Percentiles rank a stretch among this genome's conserved stretches.
phyloP scores from a whole-genome alignment of 92 coral and sea anemone species.

The Phenganax subtilis region DNA sequence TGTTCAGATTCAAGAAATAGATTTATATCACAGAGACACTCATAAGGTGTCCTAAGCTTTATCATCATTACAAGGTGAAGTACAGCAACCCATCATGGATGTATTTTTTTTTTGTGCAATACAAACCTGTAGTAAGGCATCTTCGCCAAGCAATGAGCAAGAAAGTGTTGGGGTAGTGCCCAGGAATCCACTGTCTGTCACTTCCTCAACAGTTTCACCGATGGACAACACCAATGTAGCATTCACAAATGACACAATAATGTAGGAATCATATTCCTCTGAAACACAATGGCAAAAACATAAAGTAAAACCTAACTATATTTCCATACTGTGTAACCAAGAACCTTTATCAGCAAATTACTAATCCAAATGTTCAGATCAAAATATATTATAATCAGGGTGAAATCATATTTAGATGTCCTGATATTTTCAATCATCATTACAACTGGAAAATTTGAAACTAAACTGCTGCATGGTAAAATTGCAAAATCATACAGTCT shows the following conservation, averaged over 20 bases:
- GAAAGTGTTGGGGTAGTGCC: constrained; percentile 98
- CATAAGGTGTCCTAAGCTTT: constrained; percentile 38
- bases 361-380: constrained; percentile 25
- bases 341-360: background rate
- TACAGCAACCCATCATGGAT: background rate
- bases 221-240: constrained; percentile 96
- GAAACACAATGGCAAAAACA: background rate
- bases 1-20: constrained; percentile 9
- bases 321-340: background rate
- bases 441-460: constrained; percentile 10
- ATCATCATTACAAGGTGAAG: constrained; percentile 32
- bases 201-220: constrained; percentile 98
- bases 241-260: constrained; percentile 92
- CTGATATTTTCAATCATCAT: constrained; percentile 40
- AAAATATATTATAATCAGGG: constrained; percentile 12
- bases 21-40: constrained; percentile 4
- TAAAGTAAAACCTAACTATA: background rate
- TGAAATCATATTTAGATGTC: constrained; percentile 42
- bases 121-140: constrained; percentile 85
- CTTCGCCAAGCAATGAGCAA: constrained; percentile 92
- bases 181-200: constrained; percentile 95
- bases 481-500: background rate
- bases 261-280: constrained; percentile 94
- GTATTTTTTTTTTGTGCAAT: background rate
- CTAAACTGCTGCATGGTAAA: background rate